These are phyloP conservation scores for Clarias magur DNA, from an alignment of 2,113 vertebrate genomes.

Conservation along the genomic window DNA sequence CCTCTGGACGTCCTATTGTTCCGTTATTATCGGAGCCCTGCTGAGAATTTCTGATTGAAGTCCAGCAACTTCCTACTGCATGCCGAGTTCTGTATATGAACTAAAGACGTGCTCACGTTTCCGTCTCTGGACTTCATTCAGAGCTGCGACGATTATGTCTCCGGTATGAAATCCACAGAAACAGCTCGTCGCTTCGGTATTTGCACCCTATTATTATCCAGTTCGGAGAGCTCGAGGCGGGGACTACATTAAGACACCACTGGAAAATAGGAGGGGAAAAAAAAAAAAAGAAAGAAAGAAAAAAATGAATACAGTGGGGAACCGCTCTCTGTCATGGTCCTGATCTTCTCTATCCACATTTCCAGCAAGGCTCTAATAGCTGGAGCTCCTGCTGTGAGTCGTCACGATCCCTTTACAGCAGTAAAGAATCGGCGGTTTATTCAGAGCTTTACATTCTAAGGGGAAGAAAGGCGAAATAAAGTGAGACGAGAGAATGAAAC, in stretches of 20 bases:
- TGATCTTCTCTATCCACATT: background rate
- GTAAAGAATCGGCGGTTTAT: background rate
- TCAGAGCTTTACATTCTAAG: constrained; percentile 11
- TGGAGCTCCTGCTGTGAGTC: background rate
- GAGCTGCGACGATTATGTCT: background rate
- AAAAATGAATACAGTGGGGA: background rate
- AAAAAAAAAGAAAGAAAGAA: background rate
- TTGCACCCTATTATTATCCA: background rate
- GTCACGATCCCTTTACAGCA: constrained; percentile 9
- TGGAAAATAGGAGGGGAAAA: background rate
- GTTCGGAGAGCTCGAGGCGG: background rate
- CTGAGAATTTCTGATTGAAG: background rate
- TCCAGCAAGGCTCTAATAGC: background rate
- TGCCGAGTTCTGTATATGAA: background rate
- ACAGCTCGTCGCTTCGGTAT: background rate
- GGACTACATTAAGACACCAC: background rate
- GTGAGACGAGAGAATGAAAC: background rate
- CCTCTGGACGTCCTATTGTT: background rate
- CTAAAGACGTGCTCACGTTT: background rate
- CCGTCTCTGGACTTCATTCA: background rate
- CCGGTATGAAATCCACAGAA: background rate
- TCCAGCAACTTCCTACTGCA: background rate
- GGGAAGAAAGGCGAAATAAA: background rate
- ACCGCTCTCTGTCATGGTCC: background rate
- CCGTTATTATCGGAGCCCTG: background rate